Percentiles rank a stretch among this genome's conserved stretches.
Conservation (phyloP, 2,888 invertebrate genomes). For the Zaprionus obscuricornis region DNA sequence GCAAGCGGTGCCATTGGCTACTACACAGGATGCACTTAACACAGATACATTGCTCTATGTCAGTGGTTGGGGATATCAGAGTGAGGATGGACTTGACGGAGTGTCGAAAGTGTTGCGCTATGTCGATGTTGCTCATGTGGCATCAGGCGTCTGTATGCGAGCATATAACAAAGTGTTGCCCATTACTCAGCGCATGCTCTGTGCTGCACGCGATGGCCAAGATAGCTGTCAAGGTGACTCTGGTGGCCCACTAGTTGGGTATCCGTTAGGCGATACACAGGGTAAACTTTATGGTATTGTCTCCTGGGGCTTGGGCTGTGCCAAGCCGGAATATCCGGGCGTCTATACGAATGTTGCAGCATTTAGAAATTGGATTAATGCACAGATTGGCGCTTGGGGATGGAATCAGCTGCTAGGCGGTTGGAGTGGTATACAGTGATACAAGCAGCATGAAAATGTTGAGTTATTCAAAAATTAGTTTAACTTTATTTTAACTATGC, state of each 20-base stretch:
- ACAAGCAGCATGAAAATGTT: background rate
- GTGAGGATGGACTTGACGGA: conserved; percentile 53
- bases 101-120: conserved; percentile 62
- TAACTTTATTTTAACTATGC: no score
- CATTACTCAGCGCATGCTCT: conserved; percentile 74
- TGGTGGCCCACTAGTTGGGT: conserved; percentile 75
- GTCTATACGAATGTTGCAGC: conserved; percentile 70
- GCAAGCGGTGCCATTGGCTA: conserved; percentile 64
- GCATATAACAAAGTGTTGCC: conserved; percentile 67
- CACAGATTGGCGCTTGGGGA: conserved; percentile 67
- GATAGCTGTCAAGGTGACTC: conserved; percentile 80
- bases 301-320: conserved; percentile 80
- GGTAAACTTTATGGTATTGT: conserved; percentile 74
- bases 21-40: conserved; percentile 36
- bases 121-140: conserved; percentile 65
- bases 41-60: conserved; percentile 53
- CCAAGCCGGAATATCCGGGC: conserved; percentile 72
- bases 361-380: conserved; percentile 73
- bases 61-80: conserved; percentile 77
- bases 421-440: conserved; percentile 65
- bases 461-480: background rate
- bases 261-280: conserved; percentile 22
- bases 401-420: conserved; percentile 48
- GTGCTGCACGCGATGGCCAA: conserved; percentile 72
- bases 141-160: conserved; percentile 41